phyloP scores from a whole-genome alignment of 2,888 invertebrate species.

The Rotaria macrura region DNA sequence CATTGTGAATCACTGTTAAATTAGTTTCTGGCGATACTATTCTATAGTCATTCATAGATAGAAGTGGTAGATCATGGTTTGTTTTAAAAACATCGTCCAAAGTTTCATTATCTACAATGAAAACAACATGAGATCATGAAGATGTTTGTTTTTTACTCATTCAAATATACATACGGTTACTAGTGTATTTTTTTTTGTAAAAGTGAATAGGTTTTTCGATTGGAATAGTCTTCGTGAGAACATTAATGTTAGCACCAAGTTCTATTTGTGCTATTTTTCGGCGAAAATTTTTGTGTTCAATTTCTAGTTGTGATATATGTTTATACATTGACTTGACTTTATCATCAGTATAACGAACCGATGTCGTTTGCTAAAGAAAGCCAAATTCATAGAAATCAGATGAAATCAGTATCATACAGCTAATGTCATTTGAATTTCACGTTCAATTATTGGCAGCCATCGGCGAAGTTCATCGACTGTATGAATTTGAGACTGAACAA shows the following conservation, averaged over 20 bases:
- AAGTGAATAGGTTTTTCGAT: background rate
- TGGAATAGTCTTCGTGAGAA: background rate
- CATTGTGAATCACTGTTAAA: background rate
- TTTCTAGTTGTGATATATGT: background rate
- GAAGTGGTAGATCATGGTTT: background rate
- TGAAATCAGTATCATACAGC: background rate
- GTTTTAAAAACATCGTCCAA: background rate
- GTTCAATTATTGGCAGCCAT: background rate
- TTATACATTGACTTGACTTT: background rate
- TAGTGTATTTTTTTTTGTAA: background rate
- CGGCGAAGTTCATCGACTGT: conserved; percentile 11
- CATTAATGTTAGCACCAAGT: background rate
- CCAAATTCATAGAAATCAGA: background rate
- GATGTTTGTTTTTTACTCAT: background rate
- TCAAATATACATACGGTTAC: background rate
- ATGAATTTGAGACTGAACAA: background rate
- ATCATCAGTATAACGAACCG: background rate
- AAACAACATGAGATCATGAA: too few relatives aligned
- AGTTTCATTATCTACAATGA: background rate
- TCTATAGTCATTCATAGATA: background rate
- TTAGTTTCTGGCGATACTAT: background rate
- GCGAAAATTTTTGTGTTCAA: background rate
- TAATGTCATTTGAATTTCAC: background rate
- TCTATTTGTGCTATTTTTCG: conserved; percentile 5
- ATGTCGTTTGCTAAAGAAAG: background rate